phyloP scores from a whole-genome alignment of 2,113 vertebrate genomes.

The Callipepla squamata region DNA sequence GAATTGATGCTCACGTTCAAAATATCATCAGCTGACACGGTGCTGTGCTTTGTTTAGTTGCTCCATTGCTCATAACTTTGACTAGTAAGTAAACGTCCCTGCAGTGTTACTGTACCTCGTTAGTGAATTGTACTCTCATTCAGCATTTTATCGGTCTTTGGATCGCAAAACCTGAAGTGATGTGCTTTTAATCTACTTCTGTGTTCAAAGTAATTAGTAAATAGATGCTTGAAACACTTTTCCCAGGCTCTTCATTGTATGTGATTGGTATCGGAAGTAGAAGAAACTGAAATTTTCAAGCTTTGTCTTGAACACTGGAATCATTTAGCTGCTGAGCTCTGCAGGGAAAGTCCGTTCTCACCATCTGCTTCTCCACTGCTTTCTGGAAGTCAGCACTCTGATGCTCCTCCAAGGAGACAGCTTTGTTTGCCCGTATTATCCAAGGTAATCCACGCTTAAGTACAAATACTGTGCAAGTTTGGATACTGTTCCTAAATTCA shows the following conservation, averaged over 20 bases:
- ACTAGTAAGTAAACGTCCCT: neutral
- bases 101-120: neutral
- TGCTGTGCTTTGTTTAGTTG: neutral
- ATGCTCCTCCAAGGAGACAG: slow-evolving; percentile 95
- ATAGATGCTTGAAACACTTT: neutral
- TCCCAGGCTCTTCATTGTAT: slow-evolving; percentile 96
- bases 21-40: neutral
- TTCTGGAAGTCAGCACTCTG: slow-evolving; percentile 94
- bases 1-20: neutral
- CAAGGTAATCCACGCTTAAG: slow-evolving; percentile 82
- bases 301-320: slow-evolving; percentile 99
- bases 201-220: neutral
- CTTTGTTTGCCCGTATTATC: slow-evolving; percentile 95
- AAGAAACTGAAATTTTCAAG: slow-evolving; percentile 99
- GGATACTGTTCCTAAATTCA: neutral
- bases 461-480: neutral
- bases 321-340: slow-evolving; percentile 96
- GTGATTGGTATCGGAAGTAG: slow-evolving; percentile 95
- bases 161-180: neutral
- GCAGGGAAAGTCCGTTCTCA: slow-evolving; percentile 96
- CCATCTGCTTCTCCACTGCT: slow-evolving; percentile 72
- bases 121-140: neutral
- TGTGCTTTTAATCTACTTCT: neutral
- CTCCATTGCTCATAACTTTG: neutral
- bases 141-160: neutral